A percentile compares a stretch with the other conserved stretches of the same genome.
These are phyloP conservation scores for Chauna torquata DNA, from an alignment of 2,113 vertebrate species.

Conservation along the genomic window DNA sequence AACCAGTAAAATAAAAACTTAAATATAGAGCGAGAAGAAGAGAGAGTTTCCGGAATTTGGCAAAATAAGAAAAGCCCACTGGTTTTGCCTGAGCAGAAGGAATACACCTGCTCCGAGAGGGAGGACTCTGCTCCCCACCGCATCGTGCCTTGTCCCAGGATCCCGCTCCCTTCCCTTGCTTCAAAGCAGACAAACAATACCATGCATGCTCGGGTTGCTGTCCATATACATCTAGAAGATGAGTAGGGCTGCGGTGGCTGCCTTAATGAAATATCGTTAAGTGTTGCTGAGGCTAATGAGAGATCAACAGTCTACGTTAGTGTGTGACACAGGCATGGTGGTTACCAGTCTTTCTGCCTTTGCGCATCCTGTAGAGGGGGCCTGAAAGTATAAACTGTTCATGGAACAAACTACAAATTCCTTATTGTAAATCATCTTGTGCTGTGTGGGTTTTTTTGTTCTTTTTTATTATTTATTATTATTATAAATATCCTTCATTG, in stretches of 20 bases:
- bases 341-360: conserved; percentile 52
- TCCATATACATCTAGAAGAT: conserved; percentile 28
- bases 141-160: conserved; percentile 12
- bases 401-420: conserved; percentile 60
- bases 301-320: conserved; percentile 41
- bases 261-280: conserved; percentile 34
- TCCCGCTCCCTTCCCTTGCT: neutral
- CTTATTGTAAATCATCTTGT: conserved; percentile 61
- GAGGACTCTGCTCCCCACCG: neutral
- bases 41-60: conserved; percentile 11
- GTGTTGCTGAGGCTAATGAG: conserved; percentile 51
- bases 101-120: neutral
- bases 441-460: conserved; percentile 56
- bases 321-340: conserved; percentile 46
- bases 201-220: conserved; percentile 1
- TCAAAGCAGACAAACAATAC: conserved; percentile 38
- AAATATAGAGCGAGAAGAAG: neutral
- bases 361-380: conserved; percentile 50
- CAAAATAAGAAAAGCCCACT: conserved; percentile 34
- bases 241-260: conserved; percentile 51
- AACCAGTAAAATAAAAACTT: conserved; percentile 4
- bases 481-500: conserved; percentile 83
- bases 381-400: conserved; percentile 65
- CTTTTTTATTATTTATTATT: conserved; percentile 31
- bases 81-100: conserved; percentile 31